phyloP scores from a whole-genome alignment of 1,140 invertebrate genomes.

The Megalonaias nervosa region DNA sequence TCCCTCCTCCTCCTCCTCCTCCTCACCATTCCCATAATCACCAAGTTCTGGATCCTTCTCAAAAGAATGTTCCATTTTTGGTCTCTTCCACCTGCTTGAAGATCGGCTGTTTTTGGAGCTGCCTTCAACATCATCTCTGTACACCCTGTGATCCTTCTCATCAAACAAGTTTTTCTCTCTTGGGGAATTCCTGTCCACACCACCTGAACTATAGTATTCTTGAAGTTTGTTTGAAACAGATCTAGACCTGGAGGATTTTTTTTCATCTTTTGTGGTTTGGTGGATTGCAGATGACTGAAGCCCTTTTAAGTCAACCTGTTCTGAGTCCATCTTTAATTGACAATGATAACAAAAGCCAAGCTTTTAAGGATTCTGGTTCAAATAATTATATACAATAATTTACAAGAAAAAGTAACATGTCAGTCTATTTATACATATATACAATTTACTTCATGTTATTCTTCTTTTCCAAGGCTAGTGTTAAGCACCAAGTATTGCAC shows the following conservation, averaged over 20 bases:
- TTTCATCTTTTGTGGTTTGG: constrained; percentile 17
- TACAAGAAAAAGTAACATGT: no score
- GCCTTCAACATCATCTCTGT: constrained; percentile 40
- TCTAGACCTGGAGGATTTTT: constrained; percentile 1
- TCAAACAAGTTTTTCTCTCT: constrained; percentile 45
- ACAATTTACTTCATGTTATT: no score
- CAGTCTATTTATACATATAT: no score
- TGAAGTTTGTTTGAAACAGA: constrained; percentile 6
- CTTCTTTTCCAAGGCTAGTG: no score
- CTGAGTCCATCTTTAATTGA: no score
- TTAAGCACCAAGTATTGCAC: no score
- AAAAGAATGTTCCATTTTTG: constrained; percentile 34
- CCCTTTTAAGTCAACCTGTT: not conserved
- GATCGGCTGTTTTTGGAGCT: constrained; percentile 14
- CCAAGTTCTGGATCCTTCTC: constrained; percentile 39
- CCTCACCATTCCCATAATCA: constrained; percentile 43
- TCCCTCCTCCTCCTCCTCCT: constrained; percentile 41
- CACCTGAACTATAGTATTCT: constrained; percentile 1
- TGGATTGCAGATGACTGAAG: not conserved
- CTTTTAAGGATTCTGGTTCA: no score
- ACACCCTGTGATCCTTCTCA: constrained; percentile 46
- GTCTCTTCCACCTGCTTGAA: constrained; percentile 23
- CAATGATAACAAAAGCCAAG: no score
- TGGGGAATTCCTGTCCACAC: constrained; percentile 4
- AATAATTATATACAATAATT: no score